These are phyloP conservation scores for Pteropus alecto DNA, from an alignment of 2,113 vertebrate genomes.

Conservation along the genomic window DNA sequence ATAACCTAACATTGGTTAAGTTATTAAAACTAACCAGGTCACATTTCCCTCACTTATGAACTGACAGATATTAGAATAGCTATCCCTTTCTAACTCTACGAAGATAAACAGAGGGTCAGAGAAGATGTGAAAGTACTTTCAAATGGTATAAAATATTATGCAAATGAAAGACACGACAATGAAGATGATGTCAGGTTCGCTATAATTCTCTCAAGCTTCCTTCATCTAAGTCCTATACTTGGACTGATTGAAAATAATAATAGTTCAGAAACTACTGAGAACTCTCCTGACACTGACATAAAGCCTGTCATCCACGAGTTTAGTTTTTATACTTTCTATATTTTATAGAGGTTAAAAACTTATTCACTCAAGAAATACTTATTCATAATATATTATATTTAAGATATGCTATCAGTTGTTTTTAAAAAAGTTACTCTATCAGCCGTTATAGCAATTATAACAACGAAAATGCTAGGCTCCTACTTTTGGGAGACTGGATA, in stretches of 20 bases:
- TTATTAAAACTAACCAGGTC: not conserved
- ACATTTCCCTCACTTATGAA: not conserved
- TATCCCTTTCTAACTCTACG: not conserved
- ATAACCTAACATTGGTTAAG: not conserved
- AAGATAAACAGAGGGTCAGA: not conserved
- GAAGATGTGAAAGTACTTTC: not conserved
- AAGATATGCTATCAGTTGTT: not conserved
- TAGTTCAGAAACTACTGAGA: not conserved
- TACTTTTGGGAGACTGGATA: not conserved
- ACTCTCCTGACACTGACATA: conserved; percentile 10
- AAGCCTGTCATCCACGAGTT: not conserved
- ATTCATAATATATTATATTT: not conserved
- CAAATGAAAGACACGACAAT: not conserved
- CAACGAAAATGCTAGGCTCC: not conserved
- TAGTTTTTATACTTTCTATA: not conserved
- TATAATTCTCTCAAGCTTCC: not conserved
- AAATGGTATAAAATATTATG: not conserved
- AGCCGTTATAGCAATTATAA: not conserved
- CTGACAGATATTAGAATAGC: not conserved
- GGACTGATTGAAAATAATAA: not conserved
- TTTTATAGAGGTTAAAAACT: conserved; percentile 35
- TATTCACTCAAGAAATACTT: not conserved
- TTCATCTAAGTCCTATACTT: not conserved
- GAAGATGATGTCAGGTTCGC: not conserved
- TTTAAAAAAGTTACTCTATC: not conserved